phyloP scores from a whole-genome alignment of 2,113 vertebrate species.

The Myrmecophaga tridactyla region DNA sequence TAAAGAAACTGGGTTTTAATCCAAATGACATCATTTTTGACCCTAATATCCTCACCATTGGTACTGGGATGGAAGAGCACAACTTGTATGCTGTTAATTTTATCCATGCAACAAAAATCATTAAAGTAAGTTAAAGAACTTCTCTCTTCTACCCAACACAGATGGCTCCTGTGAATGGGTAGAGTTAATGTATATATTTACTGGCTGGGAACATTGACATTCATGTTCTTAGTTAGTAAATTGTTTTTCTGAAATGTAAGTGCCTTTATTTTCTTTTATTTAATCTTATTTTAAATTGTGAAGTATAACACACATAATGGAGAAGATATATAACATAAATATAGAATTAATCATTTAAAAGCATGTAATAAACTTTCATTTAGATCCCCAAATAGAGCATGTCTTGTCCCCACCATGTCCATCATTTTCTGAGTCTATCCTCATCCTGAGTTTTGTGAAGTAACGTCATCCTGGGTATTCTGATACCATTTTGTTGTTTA shows the following conservation, averaged over 20 bases:
- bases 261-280: background rate
- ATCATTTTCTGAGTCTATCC: background rate
- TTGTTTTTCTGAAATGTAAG: constrained; percentile 20
- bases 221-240: background rate
- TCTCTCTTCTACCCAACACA: background rate
- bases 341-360: background rate
- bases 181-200: background rate
- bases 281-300: background rate
- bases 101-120: constrained; percentile 90
- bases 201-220: background rate
- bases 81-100: constrained; percentile 93
- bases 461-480: background rate
- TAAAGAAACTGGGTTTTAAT: constrained; percentile 88
- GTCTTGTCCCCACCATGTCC: no score
- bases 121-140: constrained; percentile 88
- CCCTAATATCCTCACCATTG: constrained; percentile 98
- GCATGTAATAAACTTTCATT: background rate
- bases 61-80: constrained; percentile 98
- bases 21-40: constrained; percentile 98
- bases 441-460: background rate
- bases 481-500: background rate
- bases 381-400: background rate
- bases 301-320: background rate
- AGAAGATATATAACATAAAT: background rate
- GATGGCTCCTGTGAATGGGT: background rate